phyloP scores from a whole-genome alignment of 2,797 vertebrate species.

The Poeciliopsis paucimaculata region DNA sequence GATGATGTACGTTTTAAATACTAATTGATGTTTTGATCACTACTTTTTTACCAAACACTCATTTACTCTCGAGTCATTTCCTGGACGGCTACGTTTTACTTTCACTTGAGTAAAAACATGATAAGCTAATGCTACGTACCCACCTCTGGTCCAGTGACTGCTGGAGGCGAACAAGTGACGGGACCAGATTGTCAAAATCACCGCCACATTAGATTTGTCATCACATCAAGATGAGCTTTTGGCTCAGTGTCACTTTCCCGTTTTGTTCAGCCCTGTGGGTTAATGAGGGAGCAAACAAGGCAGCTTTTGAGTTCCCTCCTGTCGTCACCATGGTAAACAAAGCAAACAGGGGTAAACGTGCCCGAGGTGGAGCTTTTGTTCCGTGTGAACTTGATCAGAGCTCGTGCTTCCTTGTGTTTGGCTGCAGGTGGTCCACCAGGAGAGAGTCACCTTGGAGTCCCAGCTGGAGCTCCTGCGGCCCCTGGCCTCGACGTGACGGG shows the following conservation, averaged over 20 bases:
- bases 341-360: slow-evolving; percentile 8
- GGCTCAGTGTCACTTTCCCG: slow-evolving; percentile 4
- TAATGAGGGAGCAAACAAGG: neutral
- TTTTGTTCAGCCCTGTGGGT: neutral
- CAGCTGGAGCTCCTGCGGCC: slow-evolving; percentile 93
- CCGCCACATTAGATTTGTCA: neutral
- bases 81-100: no score
- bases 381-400: slow-evolving; percentile 11
- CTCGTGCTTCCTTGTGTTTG: slow-evolving; percentile 34
- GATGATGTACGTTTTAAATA: no score
- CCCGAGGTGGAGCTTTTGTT: slow-evolving; percentile 22
- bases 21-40: no score
- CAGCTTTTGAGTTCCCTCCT: slow-evolving; percentile 7
- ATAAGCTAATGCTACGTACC: neutral
- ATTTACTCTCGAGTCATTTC: no score
- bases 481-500: slow-evolving; percentile 85
- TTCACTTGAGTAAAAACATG: no score
- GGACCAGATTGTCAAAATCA: neutral
- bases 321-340: slow-evolving; percentile 12
- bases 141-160: neutral
- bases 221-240: neutral
- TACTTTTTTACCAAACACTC: no score
- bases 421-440: slow-evolving; percentile 90
- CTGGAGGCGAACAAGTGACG: neutral
- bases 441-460: slow-evolving; percentile 91